Evolutionary conservation across 2,888 invertebrate species (phyloP).

Genomic region (Euplagia quadripunctaria): DNA sequence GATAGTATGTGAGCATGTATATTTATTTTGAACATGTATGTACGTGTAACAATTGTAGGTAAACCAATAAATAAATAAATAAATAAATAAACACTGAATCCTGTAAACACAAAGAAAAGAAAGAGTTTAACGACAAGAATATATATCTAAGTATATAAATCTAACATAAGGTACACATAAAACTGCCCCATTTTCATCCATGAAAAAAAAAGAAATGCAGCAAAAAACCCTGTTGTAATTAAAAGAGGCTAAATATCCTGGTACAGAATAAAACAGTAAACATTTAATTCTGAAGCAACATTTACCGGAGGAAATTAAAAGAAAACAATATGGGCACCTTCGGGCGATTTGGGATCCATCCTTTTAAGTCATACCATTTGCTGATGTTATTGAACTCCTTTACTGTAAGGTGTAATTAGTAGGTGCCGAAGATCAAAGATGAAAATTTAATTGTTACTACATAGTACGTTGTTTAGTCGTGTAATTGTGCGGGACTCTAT

Average conservation of each 20-base stretch:
- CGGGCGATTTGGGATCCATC: background rate
- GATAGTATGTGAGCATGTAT: too few species aligned
- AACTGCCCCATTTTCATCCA: background rate
- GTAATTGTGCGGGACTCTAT: background rate
- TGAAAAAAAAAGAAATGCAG: background rate
- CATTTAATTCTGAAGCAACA: background rate
- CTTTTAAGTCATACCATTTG: constrained; percentile 7
- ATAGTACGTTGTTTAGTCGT: background rate
- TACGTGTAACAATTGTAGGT: too few species aligned
- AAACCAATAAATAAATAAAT: too few species aligned
- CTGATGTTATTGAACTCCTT: constrained; percentile 12
- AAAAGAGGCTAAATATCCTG: constrained; percentile 11
- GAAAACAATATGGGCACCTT: constrained; percentile 17
- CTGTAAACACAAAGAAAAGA: too few species aligned
- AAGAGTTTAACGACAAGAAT: too few species aligned
- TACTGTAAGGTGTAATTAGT: background rate
- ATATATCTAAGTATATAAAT: too few species aligned
- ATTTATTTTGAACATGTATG: too few species aligned
- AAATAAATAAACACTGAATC: too few species aligned
- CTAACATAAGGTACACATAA: background rate
- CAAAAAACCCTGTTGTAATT: background rate
- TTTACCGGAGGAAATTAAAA: constrained; percentile 24
- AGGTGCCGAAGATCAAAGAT: background rate
- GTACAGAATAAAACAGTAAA: background rate
- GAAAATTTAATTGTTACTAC: background rate